These are phyloP conservation scores for Pseudomugil tenellus DNA, from an alignment of 2,797 vertebrate genomes.

Conservation along the genomic window DNA sequence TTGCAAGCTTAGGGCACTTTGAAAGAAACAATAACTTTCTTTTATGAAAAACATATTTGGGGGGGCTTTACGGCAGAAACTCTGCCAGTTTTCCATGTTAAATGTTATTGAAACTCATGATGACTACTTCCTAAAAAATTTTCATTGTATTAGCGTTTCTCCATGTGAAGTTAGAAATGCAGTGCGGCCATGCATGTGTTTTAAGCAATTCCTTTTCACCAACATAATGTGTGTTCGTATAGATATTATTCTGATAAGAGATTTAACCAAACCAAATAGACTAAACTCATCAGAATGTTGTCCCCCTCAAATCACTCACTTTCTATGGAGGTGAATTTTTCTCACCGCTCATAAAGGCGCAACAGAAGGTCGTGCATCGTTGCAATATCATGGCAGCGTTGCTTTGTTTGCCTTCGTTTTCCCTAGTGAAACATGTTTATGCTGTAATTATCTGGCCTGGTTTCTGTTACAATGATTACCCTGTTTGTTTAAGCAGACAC, in stretches of 20 bases:
- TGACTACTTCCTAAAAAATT: conserved; percentile 68
- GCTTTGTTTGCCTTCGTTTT: conserved; percentile 70
- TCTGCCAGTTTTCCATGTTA: conserved; percentile 80
- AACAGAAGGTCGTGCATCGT: conserved; percentile 70
- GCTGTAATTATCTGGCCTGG: conserved; percentile 71
- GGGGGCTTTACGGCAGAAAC: conserved; percentile 50
- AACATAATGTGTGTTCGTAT: conserved; percentile 25
- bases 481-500: conserved; percentile 75
- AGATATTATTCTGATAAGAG: conserved; percentile 30
- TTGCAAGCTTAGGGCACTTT: conserved; percentile 59
- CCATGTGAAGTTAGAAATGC: conserved; percentile 53
- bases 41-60: conserved; percentile 75
- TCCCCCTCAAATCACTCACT: conserved; percentile 31
- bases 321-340: conserved; percentile 38
- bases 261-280: conserved; percentile 24
- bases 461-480: conserved; percentile 64
- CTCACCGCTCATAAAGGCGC: conserved; percentile 45
- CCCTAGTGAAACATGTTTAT: conserved; percentile 74
- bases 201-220: conserved; percentile 10
- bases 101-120: conserved; percentile 65
- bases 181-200: conserved; percentile 7
- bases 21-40: conserved; percentile 77
- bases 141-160: conserved; percentile 46
- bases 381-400: conserved; percentile 67
- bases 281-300: conserved; percentile 13